Evolutionary conservation across 2,888 invertebrate genomes (phyloP).

Genomic region (Harpalus rufipes): DNA sequence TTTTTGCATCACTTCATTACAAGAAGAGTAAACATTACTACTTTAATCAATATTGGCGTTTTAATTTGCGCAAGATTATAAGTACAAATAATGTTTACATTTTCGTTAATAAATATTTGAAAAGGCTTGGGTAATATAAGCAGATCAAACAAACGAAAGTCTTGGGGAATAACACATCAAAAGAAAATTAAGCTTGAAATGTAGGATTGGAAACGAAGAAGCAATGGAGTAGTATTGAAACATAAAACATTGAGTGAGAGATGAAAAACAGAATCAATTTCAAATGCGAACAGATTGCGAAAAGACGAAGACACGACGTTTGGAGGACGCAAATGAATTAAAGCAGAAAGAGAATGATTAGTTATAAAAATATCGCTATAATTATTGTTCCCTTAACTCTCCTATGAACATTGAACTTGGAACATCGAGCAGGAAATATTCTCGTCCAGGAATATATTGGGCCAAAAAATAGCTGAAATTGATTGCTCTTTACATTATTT

Average conservation of each 20-base stretch:
- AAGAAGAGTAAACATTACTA: not conserved
- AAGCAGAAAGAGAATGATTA: not conserved
- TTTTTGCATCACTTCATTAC: not conserved
- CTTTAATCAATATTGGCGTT: slow-evolving; percentile 14
- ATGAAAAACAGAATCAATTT: not conserved
- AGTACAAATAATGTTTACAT: slow-evolving; percentile 43
- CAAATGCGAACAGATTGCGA: not conserved
- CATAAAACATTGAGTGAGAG: slow-evolving; percentile 9
- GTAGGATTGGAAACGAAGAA: slow-evolving; percentile 5
- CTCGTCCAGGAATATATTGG: too few relatives aligned
- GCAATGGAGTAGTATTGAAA: not conserved
- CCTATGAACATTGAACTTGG: too few relatives aligned
- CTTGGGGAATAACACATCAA: slow-evolving; percentile 35
- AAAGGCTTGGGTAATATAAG: slow-evolving; percentile 29
- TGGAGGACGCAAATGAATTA: not conserved
- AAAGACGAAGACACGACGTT: not conserved
- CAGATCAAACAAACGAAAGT: slow-evolving; percentile 30
- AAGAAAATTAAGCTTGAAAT: slow-evolving; percentile 35
- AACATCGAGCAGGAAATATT: too few relatives aligned
- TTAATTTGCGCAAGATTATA: slow-evolving; percentile 5
- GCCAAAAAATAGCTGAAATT: too few relatives aligned
- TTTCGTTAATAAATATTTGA: slow-evolving; percentile 47
- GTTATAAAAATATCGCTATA: not conserved
- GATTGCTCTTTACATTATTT: too few relatives aligned
- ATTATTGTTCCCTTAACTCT: too few relatives aligned